Evolutionary conservation across 2,113 vertebrate species (phyloP).

Genomic region (Monopterus albus): DNA sequence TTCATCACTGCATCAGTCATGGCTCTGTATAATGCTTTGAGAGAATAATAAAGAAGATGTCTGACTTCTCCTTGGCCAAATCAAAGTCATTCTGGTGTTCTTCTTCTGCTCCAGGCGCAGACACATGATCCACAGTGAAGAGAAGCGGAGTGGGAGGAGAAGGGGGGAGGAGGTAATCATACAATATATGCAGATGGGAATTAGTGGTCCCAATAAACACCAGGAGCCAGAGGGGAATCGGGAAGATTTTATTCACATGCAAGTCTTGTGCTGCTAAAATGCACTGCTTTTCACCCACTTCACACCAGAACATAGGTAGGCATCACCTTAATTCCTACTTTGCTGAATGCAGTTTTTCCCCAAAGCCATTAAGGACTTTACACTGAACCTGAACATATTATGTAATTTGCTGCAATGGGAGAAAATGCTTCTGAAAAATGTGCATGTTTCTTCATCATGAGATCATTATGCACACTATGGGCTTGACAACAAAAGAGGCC

Average conservation of each 20-base stretch:
- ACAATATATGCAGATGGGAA: slow-evolving; percentile 72
- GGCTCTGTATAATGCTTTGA: slow-evolving; percentile 2
- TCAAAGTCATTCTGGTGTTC: slow-evolving; percentile 55
- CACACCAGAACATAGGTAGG: slow-evolving; percentile 40
- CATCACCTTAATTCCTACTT: slow-evolving; percentile 52
- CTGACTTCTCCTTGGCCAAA: slow-evolving; percentile 50
- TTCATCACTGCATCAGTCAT: slow-evolving; percentile 7
- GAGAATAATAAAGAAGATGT: slow-evolving; percentile 32
- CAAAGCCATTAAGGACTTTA: slow-evolving; percentile 50
- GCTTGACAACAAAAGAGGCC: slow-evolving; percentile 66
- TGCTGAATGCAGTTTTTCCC: slow-evolving; percentile 24
- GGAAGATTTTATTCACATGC: slow-evolving; percentile 70
- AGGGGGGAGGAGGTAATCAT: slow-evolving; percentile 40
- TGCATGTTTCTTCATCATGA: slow-evolving; percentile 41
- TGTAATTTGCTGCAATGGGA: slow-evolving; percentile 60
- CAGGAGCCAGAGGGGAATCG: slow-evolving; percentile 68
- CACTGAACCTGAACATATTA: slow-evolving; percentile 58
- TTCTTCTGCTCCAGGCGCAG: slow-evolving; percentile 40
- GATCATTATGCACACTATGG: slow-evolving; percentile 60
- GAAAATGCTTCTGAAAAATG: slow-evolving; percentile 52
- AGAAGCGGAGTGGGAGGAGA: slow-evolving; percentile 14
- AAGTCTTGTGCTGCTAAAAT: slow-evolving; percentile 56
- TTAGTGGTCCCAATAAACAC: slow-evolving; percentile 71
- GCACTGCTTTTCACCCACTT: slow-evolving; percentile 39
- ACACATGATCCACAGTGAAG: slow-evolving; percentile 34